phyloP scores from a whole-genome alignment of 2,888 invertebrate genomes.

The Nowickia ferox region DNA sequence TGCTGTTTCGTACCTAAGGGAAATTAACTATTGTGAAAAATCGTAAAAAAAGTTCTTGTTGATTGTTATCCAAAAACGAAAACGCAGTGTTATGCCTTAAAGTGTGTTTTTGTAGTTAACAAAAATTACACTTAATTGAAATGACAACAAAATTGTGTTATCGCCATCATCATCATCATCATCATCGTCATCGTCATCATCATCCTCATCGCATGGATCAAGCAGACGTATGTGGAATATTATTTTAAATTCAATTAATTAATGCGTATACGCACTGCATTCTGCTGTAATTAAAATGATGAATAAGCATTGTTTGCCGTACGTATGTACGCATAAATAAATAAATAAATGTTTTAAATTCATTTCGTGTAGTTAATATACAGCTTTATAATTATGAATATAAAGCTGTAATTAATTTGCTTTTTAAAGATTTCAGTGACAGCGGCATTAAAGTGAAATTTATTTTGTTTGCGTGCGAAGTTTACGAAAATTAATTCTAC shows the following conservation, averaged over 20 bases:
- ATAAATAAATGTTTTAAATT: background rate
- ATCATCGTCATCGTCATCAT: background rate
- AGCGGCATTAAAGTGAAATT: too few species aligned
- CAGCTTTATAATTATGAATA: background rate
- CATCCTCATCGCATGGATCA: background rate
- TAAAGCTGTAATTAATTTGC: background rate
- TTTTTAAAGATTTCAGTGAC: too few species aligned
- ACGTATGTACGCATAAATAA: background rate
- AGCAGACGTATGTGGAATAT: conserved; percentile 55
- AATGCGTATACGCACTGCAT: conserved; percentile 47
- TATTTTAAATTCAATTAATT: conserved; percentile 60
- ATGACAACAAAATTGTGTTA: background rate
- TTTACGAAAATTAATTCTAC: too few species aligned
- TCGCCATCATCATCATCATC: background rate
- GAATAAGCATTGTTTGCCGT: background rate
- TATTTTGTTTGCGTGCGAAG: too few species aligned
- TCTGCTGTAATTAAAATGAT: background rate
- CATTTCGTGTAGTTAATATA: background rate
- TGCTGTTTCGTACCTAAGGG: conserved; percentile 45
- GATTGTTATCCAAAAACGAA: conserved; percentile 29
- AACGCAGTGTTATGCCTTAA: conserved; percentile 13
- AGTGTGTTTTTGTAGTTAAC: conserved; percentile 14
- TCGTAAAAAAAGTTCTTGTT: conserved; percentile 10
- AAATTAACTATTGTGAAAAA: conserved; percentile 66
- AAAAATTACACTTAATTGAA: background rate